Base-by-base conservation (phyloP, 2,797 vertebrate species). In the Enteromius treurensis region DNA sequence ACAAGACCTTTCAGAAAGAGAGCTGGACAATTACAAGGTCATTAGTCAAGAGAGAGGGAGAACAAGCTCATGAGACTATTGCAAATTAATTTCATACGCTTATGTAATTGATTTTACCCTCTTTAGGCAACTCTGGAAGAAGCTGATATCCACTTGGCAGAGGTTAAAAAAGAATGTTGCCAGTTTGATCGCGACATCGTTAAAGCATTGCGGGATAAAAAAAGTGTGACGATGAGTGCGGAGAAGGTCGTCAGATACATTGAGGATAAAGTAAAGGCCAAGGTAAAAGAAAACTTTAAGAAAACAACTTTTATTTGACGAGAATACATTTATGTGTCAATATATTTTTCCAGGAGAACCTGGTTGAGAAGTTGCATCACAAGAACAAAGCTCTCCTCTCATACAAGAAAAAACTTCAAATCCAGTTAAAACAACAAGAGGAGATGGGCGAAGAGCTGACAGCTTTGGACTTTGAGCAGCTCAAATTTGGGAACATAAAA, bases 101-200 rank as follows among this genome's bases (percentile, higher is more conserved):
- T 73, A 29, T 9, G 29, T 65, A 51, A 49, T 42, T 67, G 26
- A 67, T 78, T 78, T 17, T 37, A 13, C 37, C 65, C 53, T 70
- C 42, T 42, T 70, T 32, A 96, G 95, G 94, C 94, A 42, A 90
- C 90, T 64, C 87, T 93, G 7, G 93, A 95, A 79, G 95, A 95
- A 88, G 90, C 92, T 13, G 94, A 94, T 26, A 83, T 92, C 49
- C 91, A 92, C 64, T 86, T 91, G 82, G 6, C n/a, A 2, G 94
- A 95, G 49, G 29, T 94, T 19, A 92, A 92, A 90, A 94, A 85
- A 87, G 93, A 91, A 11, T 62, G 51, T 5, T 71, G 83, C 0
- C 93, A 95, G 8, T 95, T 96, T 91, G 92, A 96, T 58, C 91
- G 90, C 21, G 91, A 94, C 49, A 86, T 95, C 6, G 75, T 89